Evolutionary conservation across 2,888 invertebrate genomes (phyloP).

Genomic region (Acanthosepion pharaonis): DNA sequence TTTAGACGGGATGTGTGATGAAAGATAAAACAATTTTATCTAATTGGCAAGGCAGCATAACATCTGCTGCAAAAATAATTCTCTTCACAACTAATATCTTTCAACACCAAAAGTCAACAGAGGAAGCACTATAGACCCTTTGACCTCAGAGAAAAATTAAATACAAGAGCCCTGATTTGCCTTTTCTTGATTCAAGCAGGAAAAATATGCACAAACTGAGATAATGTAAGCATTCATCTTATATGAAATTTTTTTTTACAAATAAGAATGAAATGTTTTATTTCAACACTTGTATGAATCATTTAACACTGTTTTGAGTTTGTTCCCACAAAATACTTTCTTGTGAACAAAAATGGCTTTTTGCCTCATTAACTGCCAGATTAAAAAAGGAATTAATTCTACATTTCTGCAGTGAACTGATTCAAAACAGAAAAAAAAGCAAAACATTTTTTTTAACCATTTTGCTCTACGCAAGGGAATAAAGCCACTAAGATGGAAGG

Average conservation of each 20-base stretch:
- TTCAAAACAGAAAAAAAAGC: too few relatives aligned
- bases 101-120: not conserved
- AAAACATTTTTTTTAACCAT: too few relatives aligned
- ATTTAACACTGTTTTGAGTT: too few relatives aligned
- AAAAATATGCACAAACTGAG: not conserved
- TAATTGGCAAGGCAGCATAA: not conserved
- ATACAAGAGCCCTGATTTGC: not conserved
- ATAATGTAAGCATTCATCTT: not conserved
- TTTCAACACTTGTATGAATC: not conserved
- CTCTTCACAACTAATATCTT: not conserved
- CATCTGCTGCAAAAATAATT: not conserved
- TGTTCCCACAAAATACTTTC: too few relatives aligned
- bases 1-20: not conserved
- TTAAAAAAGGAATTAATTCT: too few relatives aligned
- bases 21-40: not conserved
- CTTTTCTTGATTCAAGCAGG: not conserved
- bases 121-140: conserved; percentile 33
- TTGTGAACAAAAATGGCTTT: too few relatives aligned
- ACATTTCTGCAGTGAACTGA: too few relatives aligned
- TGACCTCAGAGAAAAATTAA: not conserved
- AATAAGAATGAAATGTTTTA: not conserved
- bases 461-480: too few relatives aligned
- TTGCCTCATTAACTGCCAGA: too few relatives aligned
- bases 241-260: not conserved
- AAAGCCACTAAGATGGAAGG: too few relatives aligned